Base-by-base conservation (phyloP, 2,888 invertebrate genomes). In the Chrysopilus asiliformis region DNA sequence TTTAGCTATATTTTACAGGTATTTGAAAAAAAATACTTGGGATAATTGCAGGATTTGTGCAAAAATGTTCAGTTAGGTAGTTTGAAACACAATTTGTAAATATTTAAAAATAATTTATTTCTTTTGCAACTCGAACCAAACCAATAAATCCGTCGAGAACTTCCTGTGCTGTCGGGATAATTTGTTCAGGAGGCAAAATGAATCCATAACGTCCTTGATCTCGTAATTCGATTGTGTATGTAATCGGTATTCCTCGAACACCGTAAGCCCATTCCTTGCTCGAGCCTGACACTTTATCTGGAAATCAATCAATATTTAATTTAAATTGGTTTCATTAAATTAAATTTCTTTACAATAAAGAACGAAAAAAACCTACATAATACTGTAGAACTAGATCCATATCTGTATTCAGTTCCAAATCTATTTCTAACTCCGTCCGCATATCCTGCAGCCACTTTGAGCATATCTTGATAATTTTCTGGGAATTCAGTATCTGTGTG, bases 261-360 rank as follows among this genome's bases (percentile, higher is more conserved):
- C 72, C 76, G 49, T 83, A 79, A 0, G 74, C 80, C 79, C 82
- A 89, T 53, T 90, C 87, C 43, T 73, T 66, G 13, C 76, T 71
- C 3, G 69, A 66, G 1, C 83, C 83, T 6, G 75, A 72, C 1
- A 78, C 74, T 1, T 66, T 66, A 43, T 74, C n/a, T n/a, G n/a
- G n/a, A n/a, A n/a, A n/a, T n/a, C n/a, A n/a, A n/a, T n/a, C n/a
- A n/a, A n/a, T n/a, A n/a, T 25, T 31, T 24, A n/a, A n/a, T n/a
- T n/a, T n/a, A n/a, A n/a, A n/a, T n/a, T n/a, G n/a, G n/a, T n/a
- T n/a, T n/a, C n/a, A n/a, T n/a, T n/a, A n/a, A n/a, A n/a, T n/a
- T n/a, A n/a, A n/a, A n/a, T n/a, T n/a, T n/a, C n/a, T n/a, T n/a
- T n/a, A n/a, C n/a, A n/a, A n/a, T n/a, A n/a, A n/a, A n/a, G n/a